Evolutionary conservation across 2,888 invertebrate genomes (phyloP).

Genomic region (Pollenia angustigena): DNA sequence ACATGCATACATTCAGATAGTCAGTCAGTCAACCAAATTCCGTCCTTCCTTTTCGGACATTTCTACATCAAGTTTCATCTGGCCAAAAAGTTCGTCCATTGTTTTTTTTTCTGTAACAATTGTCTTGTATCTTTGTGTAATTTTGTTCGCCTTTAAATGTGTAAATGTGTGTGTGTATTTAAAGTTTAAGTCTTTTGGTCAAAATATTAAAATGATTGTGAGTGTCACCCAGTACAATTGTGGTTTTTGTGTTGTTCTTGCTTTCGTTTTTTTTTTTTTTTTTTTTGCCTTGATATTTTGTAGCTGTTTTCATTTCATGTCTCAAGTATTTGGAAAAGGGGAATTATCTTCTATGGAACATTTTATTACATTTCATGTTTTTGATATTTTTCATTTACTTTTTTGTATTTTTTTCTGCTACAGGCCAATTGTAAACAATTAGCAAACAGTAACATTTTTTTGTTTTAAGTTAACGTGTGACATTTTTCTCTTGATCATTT

Average conservation of each 20-base stretch:
- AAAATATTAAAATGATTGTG: slow-evolving; percentile 65
- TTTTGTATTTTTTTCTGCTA: background rate
- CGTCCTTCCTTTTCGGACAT: slow-evolving; percentile 35
- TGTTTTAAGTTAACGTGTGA: slow-evolving; percentile 20
- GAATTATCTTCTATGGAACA: slow-evolving; percentile 46
- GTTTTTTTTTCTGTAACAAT: slow-evolving; percentile 3
- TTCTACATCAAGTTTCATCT: slow-evolving; percentile 47
- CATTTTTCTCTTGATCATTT: slow-evolving; percentile 11
- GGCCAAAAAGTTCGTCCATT: slow-evolving; percentile 8
- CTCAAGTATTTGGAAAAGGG: slow-evolving; percentile 57
- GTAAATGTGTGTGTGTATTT: slow-evolving; percentile 8
- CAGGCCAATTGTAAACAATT: slow-evolving; percentile 69
- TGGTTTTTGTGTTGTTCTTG: slow-evolving; percentile 58
- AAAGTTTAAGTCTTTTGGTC: slow-evolving; percentile 63
- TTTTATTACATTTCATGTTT: slow-evolving; percentile 45
- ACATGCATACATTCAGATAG: slow-evolving; percentile 15
- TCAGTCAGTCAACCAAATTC: slow-evolving; percentile 16
- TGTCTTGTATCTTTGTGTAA: slow-evolving; percentile 48
- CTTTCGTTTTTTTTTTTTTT: slow-evolving; percentile 36
- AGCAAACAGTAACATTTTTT: slow-evolving; percentile 60
- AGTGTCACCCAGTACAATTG: slow-evolving; percentile 63
- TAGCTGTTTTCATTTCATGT: slow-evolving; percentile 58
- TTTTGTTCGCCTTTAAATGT: slow-evolving; percentile 32
- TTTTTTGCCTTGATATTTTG: slow-evolving; percentile 45
- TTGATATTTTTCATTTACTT: background rate